These are phyloP conservation scores for Callospermophilus lateralis DNA, from an alignment of 2,113 vertebrate genomes.

Conservation along the genomic window DNA sequence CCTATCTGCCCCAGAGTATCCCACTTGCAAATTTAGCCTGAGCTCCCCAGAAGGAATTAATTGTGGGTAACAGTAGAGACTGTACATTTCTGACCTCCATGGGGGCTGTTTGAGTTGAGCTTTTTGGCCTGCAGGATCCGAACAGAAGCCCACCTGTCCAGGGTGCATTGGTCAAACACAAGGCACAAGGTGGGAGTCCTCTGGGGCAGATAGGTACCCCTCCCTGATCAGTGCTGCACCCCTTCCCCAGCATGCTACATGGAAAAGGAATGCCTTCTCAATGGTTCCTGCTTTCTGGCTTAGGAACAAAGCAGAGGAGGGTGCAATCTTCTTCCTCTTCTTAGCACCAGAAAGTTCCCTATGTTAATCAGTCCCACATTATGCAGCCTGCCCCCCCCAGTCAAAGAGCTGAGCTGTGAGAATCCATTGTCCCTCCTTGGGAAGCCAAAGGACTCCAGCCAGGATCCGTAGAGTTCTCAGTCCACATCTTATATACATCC, in stretches of 20 bases:
- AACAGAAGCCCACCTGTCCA: background rate
- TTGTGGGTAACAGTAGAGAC: background rate
- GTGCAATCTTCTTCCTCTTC: background rate
- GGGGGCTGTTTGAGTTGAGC: background rate
- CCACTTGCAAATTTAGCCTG: background rate
- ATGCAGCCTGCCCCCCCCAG: background rate
- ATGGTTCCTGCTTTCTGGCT: background rate
- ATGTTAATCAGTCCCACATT: background rate
- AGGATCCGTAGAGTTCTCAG: background rate
- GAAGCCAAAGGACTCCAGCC: background rate
- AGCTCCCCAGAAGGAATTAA: background rate
- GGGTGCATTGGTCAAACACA: background rate
- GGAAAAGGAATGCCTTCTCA: background rate
- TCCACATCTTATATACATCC: background rate
- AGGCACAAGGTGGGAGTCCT: background rate
- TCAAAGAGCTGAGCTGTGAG: background rate
- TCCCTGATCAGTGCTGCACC: background rate
- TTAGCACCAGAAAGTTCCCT: background rate
- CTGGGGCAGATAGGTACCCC: background rate
- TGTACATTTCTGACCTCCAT: background rate
- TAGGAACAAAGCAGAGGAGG: background rate
- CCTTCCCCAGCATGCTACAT: background rate
- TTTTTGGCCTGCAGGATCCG: background rate
- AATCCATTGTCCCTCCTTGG: background rate
- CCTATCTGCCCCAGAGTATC: background rate